Evolutionary conservation across 2,888 invertebrate species (phyloP).

Genomic region (Thera obeliscata): DNA sequence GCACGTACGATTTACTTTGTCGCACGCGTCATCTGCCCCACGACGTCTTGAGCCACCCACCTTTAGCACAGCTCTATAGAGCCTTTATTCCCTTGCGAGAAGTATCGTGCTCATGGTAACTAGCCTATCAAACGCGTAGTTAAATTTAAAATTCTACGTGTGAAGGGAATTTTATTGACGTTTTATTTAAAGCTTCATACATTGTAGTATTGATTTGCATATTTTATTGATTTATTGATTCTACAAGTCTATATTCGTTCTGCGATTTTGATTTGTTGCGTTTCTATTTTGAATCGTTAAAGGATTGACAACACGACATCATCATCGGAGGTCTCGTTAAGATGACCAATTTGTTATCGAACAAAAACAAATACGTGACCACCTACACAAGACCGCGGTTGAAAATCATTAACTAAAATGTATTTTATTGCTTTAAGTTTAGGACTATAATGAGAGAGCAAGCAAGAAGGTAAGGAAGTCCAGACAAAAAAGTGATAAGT

Average conservation of each 20-base stretch:
- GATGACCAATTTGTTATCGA: constrained; percentile 76
- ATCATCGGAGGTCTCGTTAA: constrained; percentile 68
- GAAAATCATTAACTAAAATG: constrained; percentile 37
- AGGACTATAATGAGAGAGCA: constrained; percentile 43
- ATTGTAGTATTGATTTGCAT: constrained; percentile 35
- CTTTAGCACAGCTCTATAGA: constrained; percentile 31
- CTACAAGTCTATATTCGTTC: constrained; percentile 18
- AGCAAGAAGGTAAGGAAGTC: constrained; percentile 23
- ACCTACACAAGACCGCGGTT: constrained; percentile 59
- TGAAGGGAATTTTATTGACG: constrained; percentile 66
- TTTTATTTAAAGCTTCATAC: constrained; percentile 55
- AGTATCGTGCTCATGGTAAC: constrained; percentile 41
- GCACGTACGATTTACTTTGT: constrained; percentile 83
- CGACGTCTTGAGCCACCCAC: constrained; percentile 38
- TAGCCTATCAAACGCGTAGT: constrained; percentile 61
- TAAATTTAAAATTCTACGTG: constrained; percentile 72
- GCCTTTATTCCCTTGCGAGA: constrained; percentile 21
- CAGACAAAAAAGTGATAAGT: constrained; percentile 77
- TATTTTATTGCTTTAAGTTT: constrained; percentile 45
- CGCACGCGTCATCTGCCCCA: constrained; percentile 73
- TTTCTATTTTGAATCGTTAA: constrained; percentile 24
- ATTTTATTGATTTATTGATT: constrained; percentile 18
- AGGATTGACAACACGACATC: constrained; percentile 46
- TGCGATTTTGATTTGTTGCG: constrained; percentile 9
- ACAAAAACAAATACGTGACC: constrained; percentile 76